Evolutionary conservation across 2,113 vertebrate species (phyloP).

Genomic region (Candoia aspera): DNA sequence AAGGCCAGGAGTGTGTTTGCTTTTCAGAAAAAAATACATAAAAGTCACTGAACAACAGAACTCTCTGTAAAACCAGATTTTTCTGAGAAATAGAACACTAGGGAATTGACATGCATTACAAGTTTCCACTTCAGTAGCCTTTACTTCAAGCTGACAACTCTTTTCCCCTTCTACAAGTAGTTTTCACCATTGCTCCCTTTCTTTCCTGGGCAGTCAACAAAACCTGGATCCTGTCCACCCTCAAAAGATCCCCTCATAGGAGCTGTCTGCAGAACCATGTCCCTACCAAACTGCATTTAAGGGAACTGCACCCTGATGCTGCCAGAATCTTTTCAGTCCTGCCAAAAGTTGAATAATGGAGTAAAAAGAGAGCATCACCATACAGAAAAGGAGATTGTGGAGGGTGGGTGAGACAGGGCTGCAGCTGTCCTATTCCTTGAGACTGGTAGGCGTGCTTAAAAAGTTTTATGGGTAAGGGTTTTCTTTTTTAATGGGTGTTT

Average conservation of each 20-base stretch:
- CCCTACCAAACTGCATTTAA: neutral
- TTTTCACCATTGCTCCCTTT: neutral
- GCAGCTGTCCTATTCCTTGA: neutral
- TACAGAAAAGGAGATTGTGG: neutral
- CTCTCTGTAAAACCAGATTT: neutral
- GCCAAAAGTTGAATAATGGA: neutral
- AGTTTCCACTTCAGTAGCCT: neutral
- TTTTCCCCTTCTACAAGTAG: neutral
- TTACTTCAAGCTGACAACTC: neutral
- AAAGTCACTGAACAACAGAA: neutral
- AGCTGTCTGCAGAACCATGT: neutral
- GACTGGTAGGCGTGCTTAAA: neutral
- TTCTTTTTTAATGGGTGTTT: neutral
- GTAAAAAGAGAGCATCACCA: neutral
- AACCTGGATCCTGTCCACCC: neutral
- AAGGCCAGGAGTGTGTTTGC: neutral
- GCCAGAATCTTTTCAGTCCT: neutral
- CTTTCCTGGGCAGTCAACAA: neutral
- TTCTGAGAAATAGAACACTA: neutral
- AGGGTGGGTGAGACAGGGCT: neutral
- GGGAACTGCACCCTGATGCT: neutral
- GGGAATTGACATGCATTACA: neutral
- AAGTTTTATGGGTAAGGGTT: neutral
- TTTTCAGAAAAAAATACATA: neutral
- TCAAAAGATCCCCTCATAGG: neutral